phyloP scores from a whole-genome alignment of 2,888 invertebrate species.

The Monoplex corrugatus region DNA sequence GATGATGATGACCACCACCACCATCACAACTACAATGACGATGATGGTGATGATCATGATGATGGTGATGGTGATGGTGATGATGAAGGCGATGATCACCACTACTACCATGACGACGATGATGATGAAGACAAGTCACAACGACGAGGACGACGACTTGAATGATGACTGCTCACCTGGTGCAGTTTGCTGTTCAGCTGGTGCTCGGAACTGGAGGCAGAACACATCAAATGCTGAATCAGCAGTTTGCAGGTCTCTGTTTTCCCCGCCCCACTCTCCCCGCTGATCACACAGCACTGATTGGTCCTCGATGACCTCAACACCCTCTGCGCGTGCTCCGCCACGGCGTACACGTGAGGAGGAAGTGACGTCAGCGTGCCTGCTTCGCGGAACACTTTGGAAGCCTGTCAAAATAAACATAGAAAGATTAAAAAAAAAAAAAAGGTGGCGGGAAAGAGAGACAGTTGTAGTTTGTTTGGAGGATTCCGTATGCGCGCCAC shows the following conservation, averaged over 20 bases:
- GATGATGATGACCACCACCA: no score
- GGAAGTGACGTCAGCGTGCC: slow-evolving; percentile 57
- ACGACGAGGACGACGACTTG: no score
- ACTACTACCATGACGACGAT: no score
- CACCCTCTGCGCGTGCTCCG: slow-evolving; percentile 73
- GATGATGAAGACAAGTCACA: no score
- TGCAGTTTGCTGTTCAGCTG: slow-evolving; percentile 72
- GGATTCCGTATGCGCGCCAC: no score
- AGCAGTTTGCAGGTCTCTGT: slow-evolving; percentile 74
- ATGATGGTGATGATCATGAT: no score
- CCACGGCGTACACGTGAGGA: slow-evolving; percentile 77
- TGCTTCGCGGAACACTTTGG: slow-evolving; percentile 60
- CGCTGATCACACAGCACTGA: slow-evolving; percentile 80
- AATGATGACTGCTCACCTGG: slow-evolving; percentile 62
- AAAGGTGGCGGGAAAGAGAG: no score
- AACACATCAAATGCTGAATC: slow-evolving; percentile 70
- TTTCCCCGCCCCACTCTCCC: slow-evolving; percentile 80
- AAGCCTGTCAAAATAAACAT: slow-evolving; percentile 59
- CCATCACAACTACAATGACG: no score
- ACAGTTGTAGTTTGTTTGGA: no score
- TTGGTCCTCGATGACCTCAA: slow-evolving; percentile 64
- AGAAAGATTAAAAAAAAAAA: no score
- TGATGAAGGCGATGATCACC: no score
- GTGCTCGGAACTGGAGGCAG: slow-evolving; percentile 65
- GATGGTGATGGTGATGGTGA: no score